Base-by-base conservation (phyloP, 2,797 vertebrate genomes). In the Coranthus polyacanthus region DNA sequence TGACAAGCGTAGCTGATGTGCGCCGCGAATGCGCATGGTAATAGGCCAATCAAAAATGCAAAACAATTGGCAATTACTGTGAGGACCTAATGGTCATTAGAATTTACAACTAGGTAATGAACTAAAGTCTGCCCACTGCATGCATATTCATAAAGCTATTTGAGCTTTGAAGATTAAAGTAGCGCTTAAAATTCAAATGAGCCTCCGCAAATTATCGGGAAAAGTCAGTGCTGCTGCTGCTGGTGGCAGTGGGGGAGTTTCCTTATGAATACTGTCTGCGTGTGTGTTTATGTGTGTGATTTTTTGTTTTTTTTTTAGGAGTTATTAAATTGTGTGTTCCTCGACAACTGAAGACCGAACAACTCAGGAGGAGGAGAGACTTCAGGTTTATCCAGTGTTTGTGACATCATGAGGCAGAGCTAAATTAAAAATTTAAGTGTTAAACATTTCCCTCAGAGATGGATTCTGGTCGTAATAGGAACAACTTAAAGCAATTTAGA, bases 151-250 rank as follows among this genome's bases (percentile, higher is more conserved):
- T 98, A 97, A 97, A 96, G 96, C 96, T 95, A 95, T 97, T 96
- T 97, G 96, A 95, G 96, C 96, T 98, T 98, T 98, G 97, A 97
- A 98, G 97, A 99, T 99, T 98, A 99, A 98, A 99, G 96, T 96
- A 98, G 96, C 97, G 96, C 97, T 99, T 98, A 97, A 99, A 98
- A 99, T 99, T 99, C 96, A 98, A 99, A 99, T 99, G 97, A 99
- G 97, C 94, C 96, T 94, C 94, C 95, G 95, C 95, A 98, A 98
- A 97, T 98, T 97, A 98, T 98, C 94, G 95, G 95, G 94, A 97
- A 97, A 96, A 97, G 96, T 97, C 95, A 95, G 96, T 95, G 95
- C 95, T 65, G 72, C 57, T 94, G 95, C 95, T 94, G 95, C 94
- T 95, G 92, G 81, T 76, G 78, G 81, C 29, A 63, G 41, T 60